Conservation (phyloP, 1,140 invertebrate genomes). For the Idris sp. region DNA sequence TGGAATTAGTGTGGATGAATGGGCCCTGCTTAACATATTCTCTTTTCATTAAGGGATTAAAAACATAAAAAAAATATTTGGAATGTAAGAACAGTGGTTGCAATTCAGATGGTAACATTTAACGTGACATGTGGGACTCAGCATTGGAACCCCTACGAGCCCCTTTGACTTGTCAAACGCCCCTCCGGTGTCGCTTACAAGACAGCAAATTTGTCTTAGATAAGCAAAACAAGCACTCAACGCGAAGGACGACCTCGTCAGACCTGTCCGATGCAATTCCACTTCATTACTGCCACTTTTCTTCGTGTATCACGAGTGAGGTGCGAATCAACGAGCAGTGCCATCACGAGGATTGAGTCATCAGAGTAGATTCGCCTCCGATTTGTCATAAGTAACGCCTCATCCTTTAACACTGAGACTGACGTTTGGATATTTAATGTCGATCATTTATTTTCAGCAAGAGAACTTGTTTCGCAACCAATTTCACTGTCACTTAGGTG, state of each 20-base stretch:
- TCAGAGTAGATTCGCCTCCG: constrained; percentile 27
- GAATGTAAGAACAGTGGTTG: too few relatives aligned
- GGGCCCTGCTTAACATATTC: too few relatives aligned
- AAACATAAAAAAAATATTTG: too few relatives aligned
- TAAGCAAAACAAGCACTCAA: constrained; percentile 76
- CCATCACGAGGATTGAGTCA: constrained; percentile 42
- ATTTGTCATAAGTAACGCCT: constrained; percentile 41
- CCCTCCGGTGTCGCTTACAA: constrained; percentile 76
- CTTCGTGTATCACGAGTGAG: constrained; percentile 51
- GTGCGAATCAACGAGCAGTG: constrained; percentile 50
- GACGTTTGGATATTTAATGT: constrained; percentile 49
- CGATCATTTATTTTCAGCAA: constrained; percentile 49
- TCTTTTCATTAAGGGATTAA: too few relatives aligned
- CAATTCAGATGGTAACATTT: constrained; percentile 50
- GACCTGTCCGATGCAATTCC: constrained; percentile 61
- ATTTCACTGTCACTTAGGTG: constrained; percentile 37
- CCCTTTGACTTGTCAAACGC: constrained; percentile 63
- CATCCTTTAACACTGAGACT: constrained; percentile 43
- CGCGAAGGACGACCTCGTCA: constrained; percentile 57
- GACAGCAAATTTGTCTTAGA: constrained; percentile 77
- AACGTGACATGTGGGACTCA: constrained; percentile 51
- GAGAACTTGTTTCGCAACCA: constrained; percentile 38
- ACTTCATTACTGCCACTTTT: constrained; percentile 65
- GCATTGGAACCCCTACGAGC: constrained; percentile 57
- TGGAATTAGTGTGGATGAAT: constrained; percentile 42